Conservation (phyloP, 2,888 invertebrate species). For the Diabrotica balteata region DNA sequence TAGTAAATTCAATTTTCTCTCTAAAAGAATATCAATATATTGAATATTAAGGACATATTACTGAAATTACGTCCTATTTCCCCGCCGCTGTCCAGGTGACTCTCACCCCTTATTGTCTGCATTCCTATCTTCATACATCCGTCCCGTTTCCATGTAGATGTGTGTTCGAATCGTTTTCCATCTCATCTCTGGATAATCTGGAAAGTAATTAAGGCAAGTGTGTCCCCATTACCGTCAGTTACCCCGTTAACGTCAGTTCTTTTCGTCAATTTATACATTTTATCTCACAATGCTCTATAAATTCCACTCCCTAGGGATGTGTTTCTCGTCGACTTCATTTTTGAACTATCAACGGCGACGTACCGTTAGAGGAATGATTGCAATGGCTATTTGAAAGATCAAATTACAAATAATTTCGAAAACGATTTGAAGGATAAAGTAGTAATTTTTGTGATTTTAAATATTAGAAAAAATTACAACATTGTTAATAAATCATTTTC, state of each 20-base stretch:
- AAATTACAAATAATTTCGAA: no score
- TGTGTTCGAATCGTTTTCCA: constrained; percentile 2
- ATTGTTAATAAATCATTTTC: no score
- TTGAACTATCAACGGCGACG: background rate
- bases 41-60: no score
- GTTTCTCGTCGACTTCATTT: background rate
- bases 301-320: background rate
- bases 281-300: background rate
- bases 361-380: background rate
- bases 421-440: no score
- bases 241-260: constrained; percentile 1
- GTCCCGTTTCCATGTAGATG: background rate
- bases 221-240: constrained; percentile 3
- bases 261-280: constrained; percentile 9
- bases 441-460: no score
- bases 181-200: constrained; percentile 4
- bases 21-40: no score
- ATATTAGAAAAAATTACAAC: no score
- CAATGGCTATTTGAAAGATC: background rate
- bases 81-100: no score
- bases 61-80: no score
- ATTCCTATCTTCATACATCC: background rate
- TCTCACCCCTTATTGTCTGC: no score
- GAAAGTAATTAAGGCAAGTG: constrained; percentile 5
- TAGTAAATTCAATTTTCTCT: no score